These are phyloP conservation scores for Anthopleura xanthogrammica DNA, from an alignment of 92 coral and sea anemone genomes.

Conservation along the genomic window DNA sequence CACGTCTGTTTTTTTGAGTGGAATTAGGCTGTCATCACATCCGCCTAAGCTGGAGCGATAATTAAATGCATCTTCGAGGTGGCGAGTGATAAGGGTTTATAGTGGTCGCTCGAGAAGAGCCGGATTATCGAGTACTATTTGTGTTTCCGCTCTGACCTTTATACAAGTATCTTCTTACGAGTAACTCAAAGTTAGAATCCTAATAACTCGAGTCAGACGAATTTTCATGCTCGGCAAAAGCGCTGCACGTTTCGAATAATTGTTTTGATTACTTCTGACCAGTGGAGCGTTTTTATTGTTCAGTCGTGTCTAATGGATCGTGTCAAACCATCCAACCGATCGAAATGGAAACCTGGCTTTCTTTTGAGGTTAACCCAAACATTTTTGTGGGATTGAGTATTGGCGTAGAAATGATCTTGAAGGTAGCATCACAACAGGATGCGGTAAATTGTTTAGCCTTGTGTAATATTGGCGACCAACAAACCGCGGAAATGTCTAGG, in stretches of 20 bases:
- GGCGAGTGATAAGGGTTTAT: slow-evolving; percentile 46
- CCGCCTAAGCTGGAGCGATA: slow-evolving; percentile 64
- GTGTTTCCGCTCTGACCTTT: slow-evolving; percentile 43
- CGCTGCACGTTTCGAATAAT: slow-evolving; percentile 1
- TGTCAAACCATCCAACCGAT: slow-evolving; percentile 39
- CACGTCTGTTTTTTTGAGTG: slow-evolving; percentile 64
- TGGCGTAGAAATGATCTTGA: slow-evolving; percentile 41
- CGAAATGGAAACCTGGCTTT: slow-evolving; percentile 30
- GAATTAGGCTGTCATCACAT: slow-evolving; percentile 72
- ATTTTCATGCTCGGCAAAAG: slow-evolving; percentile 4
- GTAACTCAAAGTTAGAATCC: slow-evolving; percentile 32
- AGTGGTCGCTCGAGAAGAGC: slow-evolving; percentile 41
- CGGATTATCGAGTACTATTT: slow-evolving; percentile 42
- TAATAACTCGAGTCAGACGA: slow-evolving; percentile 15
- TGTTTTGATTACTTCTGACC: slow-evolving; percentile 17
- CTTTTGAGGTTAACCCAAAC: slow-evolving; percentile 38
- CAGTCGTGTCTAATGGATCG: slow-evolving; percentile 25
- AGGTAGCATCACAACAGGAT: slow-evolving; percentile 40
- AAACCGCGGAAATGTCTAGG: slow-evolving; percentile 47
- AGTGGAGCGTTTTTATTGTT: slow-evolving; percentile 18
- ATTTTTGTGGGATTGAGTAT: slow-evolving; percentile 44
- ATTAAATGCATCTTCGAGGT: slow-evolving; percentile 56
- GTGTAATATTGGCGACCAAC: slow-evolving; percentile 36
- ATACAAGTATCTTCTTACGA: slow-evolving; percentile 47
- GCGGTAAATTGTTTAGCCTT: slow-evolving; percentile 32